Evolutionary conservation across 2,888 invertebrate genomes (phyloP).

Genomic region (Epirrita christyi): DNA sequence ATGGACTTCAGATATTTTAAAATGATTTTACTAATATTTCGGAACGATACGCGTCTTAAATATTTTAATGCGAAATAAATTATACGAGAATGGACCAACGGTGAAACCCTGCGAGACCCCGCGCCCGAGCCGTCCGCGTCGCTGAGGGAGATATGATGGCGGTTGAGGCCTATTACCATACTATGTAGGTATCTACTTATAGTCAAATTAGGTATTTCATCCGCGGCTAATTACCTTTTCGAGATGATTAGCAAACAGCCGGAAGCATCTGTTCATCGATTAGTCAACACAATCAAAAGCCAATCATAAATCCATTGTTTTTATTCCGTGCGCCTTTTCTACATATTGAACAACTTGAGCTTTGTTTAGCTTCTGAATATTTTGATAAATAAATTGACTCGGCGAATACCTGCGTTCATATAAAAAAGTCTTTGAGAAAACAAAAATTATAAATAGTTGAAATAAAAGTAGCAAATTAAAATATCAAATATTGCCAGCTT

Average conservation of each 20-base stretch:
- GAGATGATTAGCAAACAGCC: conserved; percentile 35
- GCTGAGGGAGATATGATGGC: conserved; percentile 62
- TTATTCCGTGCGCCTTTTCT: no score
- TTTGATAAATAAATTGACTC: no score
- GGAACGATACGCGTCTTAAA: conserved; percentile 13
- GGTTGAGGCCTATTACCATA: conserved; percentile 69
- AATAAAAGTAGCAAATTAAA: no score
- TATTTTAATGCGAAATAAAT: conserved; percentile 24
- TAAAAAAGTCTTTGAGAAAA: no score
- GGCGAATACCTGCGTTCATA: no score
- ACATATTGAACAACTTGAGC: no score
- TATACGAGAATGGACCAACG: conserved; percentile 58
- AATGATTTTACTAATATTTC: conserved; percentile 20
- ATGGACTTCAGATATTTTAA: conserved; percentile 15
- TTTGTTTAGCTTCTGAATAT: no score
- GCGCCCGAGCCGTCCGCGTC: conserved; percentile 28
- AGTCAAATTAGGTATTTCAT: conserved; percentile 27
- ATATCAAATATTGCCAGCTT: no score
- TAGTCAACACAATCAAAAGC: conserved; percentile 31
- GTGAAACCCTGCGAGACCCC: conserved; percentile 70
- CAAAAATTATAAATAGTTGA: no score
- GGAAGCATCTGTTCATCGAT: conserved; percentile 19
- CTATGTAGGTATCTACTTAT: conserved; percentile 49
- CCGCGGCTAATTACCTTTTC: conserved; percentile 36
- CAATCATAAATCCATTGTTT: conserved; percentile 6